These are phyloP conservation scores for Andrena bucephala DNA, from an alignment of 2,888 invertebrate species.

Conservation along the genomic window DNA sequence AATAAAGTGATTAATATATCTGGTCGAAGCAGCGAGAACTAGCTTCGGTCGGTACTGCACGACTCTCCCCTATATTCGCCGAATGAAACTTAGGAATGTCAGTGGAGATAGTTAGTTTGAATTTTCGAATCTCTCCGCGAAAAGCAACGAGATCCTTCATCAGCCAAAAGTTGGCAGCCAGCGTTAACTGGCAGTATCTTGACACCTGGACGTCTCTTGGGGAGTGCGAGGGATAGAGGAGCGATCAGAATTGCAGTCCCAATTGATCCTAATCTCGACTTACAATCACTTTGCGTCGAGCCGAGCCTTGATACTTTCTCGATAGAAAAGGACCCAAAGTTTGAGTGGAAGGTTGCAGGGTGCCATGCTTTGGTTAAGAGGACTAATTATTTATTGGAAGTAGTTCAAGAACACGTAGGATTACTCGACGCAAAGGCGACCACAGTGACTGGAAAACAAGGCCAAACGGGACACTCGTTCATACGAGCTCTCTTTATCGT, in stretches of 20 bases:
- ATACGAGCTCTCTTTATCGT: neutral
- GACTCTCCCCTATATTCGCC: neutral
- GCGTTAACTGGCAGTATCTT: slow-evolving; percentile 1
- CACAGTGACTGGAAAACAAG: neutral
- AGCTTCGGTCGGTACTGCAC: no score
- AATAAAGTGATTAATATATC: no score
- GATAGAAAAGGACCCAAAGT: no score
- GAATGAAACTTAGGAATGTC: neutral
- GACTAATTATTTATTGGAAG: no score
- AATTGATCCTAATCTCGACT: neutral
- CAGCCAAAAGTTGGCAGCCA: neutral
- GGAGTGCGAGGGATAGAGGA: neutral
- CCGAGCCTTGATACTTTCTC: no score
- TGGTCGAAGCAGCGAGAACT: no score
- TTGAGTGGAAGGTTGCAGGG: no score
- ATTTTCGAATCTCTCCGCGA: neutral
- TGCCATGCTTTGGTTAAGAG: no score
- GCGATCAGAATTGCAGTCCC: neutral
- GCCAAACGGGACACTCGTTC: neutral
- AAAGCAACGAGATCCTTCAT: slow-evolving; percentile 26
- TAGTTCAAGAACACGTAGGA: no score
- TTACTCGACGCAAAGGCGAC: neutral
- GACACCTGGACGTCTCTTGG: slow-evolving; percentile 10
- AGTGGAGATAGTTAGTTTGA: neutral
- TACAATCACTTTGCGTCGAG: no score